Evolutionary conservation across 1,140 invertebrate genomes (phyloP), one percentile per base, ranked within the genome.

Genomic region (Cydia amplana): DNA sequence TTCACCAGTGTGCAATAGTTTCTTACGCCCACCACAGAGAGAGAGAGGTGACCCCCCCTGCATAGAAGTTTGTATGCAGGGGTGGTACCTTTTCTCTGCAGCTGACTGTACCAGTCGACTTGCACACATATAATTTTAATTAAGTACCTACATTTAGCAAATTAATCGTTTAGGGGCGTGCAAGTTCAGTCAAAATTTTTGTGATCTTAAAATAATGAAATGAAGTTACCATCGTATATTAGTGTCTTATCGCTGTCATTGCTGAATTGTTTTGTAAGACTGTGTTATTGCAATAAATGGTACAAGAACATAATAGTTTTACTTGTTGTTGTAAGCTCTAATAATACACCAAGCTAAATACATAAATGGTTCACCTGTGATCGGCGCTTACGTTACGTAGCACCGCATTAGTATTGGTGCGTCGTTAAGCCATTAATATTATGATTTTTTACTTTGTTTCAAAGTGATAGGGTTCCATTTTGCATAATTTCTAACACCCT

Each of bases 221-320:
- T 84, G 81, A 90, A 92, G 91, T 92, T 92, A 92, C 91, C 91
- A 91, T 76, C 78, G 73, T 84, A 83, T 82, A 83, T 86, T 88
- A 86, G 83, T 86, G 81, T 86, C 84, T 83, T 84, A 82, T 90
- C 87, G 85, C 88, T 90, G 83, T 90, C 85, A 85, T 86, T 85
- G 81, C 81, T 86, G 74, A 84, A 82, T 86, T 88, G 82, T 90
- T 82, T 87, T 87, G 85, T 92, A 92, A 91, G 90, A 91, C 85
- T 91, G 88, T 92, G 87, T 91, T 89, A 91, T 88, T 84, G 83
- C 83, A 92, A 91, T 90, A 91, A 92, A 91, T 87, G 82, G 86
- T 91, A 93, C 88, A 90, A 89, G 84, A 88, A 79, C 75, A 40
- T 74, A 73, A 80, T 65, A 51, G 49, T 84, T 80, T 78, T 79